phyloP scores from a whole-genome alignment of 2,888 invertebrate species.

The Stramonita haemastoma region DNA sequence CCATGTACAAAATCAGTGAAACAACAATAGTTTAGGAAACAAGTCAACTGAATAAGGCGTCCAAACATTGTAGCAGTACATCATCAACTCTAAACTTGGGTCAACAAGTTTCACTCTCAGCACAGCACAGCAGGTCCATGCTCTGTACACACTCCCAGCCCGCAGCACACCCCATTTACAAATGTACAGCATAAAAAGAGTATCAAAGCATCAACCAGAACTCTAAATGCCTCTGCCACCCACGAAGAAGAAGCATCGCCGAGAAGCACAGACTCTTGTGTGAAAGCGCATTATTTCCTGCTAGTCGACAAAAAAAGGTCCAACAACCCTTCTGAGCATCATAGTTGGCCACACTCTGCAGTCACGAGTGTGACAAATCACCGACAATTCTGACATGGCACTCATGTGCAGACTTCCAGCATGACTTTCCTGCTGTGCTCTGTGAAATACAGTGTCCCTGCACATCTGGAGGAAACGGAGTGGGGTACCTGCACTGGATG shows the following conservation, averaged over 20 bases:
- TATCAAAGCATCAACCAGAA: background rate
- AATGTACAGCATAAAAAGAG: slow-evolving; percentile 8
- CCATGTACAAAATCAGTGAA: background rate
- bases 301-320: slow-evolving; percentile 5
- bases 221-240: background rate
- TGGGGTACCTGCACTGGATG: background rate
- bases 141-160: background rate
- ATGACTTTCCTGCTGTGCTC: background rate
- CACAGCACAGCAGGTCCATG: background rate
- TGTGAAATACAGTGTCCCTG: background rate
- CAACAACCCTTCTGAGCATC: background rate
- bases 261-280: background rate
- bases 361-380: slow-evolving; percentile 9
- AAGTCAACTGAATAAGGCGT: slow-evolving; percentile 18
- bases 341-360: background rate
- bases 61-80: slow-evolving; percentile 13
- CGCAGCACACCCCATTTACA: slow-evolving; percentile 7
- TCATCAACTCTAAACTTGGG: background rate
- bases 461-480: background rate
- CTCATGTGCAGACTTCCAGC: slow-evolving; percentile 15
- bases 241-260: background rate
- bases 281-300: slow-evolving; percentile 14
- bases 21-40: background rate
- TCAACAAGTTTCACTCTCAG: background rate
- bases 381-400: slow-evolving; percentile 18